Evolutionary conservation across 2,888 invertebrate genomes (phyloP).

Genomic region (Priocnemis perturbator): DNA sequence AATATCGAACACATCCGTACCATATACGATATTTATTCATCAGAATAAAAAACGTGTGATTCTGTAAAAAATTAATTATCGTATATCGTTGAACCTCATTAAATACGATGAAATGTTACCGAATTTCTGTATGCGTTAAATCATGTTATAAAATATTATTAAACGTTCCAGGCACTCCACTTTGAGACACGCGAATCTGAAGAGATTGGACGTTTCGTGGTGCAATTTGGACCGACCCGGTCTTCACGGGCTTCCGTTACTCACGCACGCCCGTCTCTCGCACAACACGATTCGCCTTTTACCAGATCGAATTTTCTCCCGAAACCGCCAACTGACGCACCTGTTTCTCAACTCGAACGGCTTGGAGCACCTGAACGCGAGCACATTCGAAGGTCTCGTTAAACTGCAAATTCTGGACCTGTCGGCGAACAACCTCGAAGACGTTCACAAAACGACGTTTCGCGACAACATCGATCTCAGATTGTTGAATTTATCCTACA

Average conservation of each 20-base stretch:
- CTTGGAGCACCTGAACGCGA: conserved; percentile 78
- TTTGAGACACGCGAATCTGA: conserved; percentile 62
- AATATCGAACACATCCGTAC: too few species aligned
- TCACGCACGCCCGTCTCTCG: conserved; percentile 79
- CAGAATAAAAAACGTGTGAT: too few species aligned
- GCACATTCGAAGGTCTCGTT: conserved; percentile 80
- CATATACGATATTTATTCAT: too few species aligned
- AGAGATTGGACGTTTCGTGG: conserved; percentile 64
- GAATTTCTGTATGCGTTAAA: too few species aligned
- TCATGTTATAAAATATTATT: too few species aligned
- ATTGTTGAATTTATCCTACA: conserved; percentile 79
- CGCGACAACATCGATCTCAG: conserved; percentile 79
- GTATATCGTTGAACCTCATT: too few species aligned
- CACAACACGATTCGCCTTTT: conserved; percentile 81
- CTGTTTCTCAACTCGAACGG: conserved; percentile 83
- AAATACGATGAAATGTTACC: too few species aligned
- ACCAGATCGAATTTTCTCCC: conserved; percentile 79
- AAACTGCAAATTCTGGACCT: conserved; percentile 81
- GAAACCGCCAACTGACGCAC: conserved; percentile 79
- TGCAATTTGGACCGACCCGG: conserved; percentile 74
- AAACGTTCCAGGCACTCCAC: conserved; percentile 54
- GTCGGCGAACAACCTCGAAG: conserved; percentile 82
- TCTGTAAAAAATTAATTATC: too few species aligned
- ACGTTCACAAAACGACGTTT: conserved; percentile 79
- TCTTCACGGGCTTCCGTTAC: conserved; percentile 79